These are phyloP conservation scores for Chaetophractus vellerosus DNA, from an alignment of 2,797 vertebrate species.

Conservation along the genomic window DNA sequence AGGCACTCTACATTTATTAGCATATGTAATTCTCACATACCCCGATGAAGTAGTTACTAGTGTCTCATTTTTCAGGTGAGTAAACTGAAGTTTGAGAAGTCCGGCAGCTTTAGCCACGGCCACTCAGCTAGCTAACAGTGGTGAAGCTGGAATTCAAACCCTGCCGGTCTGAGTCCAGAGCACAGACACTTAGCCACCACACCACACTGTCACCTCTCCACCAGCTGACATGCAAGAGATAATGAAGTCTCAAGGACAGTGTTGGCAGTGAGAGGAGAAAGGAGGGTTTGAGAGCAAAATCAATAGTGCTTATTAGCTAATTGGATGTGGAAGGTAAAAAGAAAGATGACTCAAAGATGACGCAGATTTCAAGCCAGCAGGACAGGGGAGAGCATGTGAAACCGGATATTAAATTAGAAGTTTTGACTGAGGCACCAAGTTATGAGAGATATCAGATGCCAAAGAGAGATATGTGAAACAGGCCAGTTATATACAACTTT, in stretches of 20 bases:
- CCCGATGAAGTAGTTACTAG: not conserved
- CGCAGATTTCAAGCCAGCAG: conserved; percentile 9
- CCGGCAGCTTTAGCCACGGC: not conserved
- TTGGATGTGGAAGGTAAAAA: conserved; percentile 30
- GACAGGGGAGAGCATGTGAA: not conserved
- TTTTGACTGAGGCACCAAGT: not conserved
- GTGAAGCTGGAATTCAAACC: not conserved
- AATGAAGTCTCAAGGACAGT: not conserved
- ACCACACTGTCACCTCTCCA: not conserved
- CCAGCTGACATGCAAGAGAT: not conserved
- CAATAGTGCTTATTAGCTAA: not conserved
- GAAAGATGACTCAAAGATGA: conserved; percentile 60
- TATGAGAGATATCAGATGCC: not conserved
- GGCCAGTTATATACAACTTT: not conserved
- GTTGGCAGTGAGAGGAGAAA: not conserved
- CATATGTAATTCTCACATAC: not conserved
- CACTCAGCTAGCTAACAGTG: not conserved
- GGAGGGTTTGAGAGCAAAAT: not conserved
- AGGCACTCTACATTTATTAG: not conserved
- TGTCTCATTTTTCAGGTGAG: conserved; percentile 11
- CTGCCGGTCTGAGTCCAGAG: not conserved
- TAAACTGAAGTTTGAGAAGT: conserved; percentile 26
- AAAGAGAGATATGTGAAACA: not conserved
- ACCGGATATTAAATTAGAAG: not conserved
- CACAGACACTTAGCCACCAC: not conserved